Base-by-base conservation (phyloP, 2,113 vertebrate species). In the Columba livia region DNA sequence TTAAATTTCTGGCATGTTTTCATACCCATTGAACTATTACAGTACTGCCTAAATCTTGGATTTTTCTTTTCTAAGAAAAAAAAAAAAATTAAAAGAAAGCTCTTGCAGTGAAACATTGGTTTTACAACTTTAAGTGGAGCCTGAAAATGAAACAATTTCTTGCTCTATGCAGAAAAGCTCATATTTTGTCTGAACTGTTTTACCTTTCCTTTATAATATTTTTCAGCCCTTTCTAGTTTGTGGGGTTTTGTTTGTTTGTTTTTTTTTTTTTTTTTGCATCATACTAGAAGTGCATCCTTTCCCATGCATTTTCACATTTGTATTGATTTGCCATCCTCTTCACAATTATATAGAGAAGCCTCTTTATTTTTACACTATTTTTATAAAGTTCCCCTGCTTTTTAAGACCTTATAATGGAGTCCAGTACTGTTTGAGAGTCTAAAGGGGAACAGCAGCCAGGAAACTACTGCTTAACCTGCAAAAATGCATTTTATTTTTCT, bases 1-100 rank as follows among this genome's bases (percentile, higher is more conserved):
- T 92, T 73, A 89, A 85, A 84, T 90, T 88, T 58, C 62, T 94
- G 89, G 80, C 85, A 77, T 2, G 2, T 61, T 96, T 90, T 89
- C 72, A 44, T 57, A 77, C 20, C 3, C 25, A 0, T 47, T 57
- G 36, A 89, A 66, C 54, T 91, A 42, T 81, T 82, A 24, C 11
- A 10, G 51, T 73, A 77, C 48, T 73, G 58, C n/a, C 47, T 58
- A 74, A 70, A 77, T 73, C 66, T 72, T 61, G n/a, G 36, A 29
- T 53, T 87, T 72, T 12, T 14, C 65, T 82, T 78, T 66, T 88
- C n/a, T 2, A 18, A 36, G 61, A 51, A 67, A 12, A 25, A 42
- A 34, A 23, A 42, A 34, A 18, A 25, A 29, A 56, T 15, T 29
- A 24, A 12, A 20, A 65, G 19, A 53, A 71, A 20, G 1, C 17